Evolutionary conservation across 2,113 vertebrate genomes (phyloP).

Genomic region (Rhizomys pruinosus): DNA sequence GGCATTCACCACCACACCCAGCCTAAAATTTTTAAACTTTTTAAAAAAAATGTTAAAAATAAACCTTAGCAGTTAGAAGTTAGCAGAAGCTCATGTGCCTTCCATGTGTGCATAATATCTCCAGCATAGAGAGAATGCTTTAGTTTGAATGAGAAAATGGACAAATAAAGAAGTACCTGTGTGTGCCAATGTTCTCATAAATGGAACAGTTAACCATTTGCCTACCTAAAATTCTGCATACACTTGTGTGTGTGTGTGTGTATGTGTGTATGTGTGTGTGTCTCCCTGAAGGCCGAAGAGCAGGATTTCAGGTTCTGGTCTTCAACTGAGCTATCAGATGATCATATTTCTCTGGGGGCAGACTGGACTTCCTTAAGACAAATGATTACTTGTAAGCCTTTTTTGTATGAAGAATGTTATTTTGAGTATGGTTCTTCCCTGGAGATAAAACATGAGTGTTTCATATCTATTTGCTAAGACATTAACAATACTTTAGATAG

Average conservation of each 20-base stretch:
- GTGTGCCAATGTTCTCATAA: no score
- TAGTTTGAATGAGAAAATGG: no score
- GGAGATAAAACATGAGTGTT: not conserved
- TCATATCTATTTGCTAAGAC: slow-evolving; percentile 15
- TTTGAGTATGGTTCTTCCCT: not conserved
- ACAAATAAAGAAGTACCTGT: no score
- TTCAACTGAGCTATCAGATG: not conserved
- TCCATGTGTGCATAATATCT: no score
- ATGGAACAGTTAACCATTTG: no score
- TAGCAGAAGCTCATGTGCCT: no score
- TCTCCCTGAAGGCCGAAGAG: not conserved
- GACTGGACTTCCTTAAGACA: slow-evolving; percentile 24
- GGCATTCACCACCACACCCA: no score
- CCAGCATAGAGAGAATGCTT: no score
- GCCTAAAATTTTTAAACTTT: no score
- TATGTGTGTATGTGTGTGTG: not conserved
- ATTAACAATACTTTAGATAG: slow-evolving; percentile 10
- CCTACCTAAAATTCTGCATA: not conserved
- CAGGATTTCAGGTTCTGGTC: not conserved
- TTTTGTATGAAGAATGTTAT: slow-evolving; percentile 29
- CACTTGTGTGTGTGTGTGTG: not conserved
- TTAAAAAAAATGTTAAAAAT: no score
- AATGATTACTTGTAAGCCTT: slow-evolving; percentile 20
- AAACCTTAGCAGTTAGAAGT: no score
- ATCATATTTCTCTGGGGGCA: not conserved